Percentiles rank a stretch among this genome's conserved stretches.
Conservation (phyloP, 2,888 invertebrate genomes). For the Caenorhabditis sp. region DNA sequence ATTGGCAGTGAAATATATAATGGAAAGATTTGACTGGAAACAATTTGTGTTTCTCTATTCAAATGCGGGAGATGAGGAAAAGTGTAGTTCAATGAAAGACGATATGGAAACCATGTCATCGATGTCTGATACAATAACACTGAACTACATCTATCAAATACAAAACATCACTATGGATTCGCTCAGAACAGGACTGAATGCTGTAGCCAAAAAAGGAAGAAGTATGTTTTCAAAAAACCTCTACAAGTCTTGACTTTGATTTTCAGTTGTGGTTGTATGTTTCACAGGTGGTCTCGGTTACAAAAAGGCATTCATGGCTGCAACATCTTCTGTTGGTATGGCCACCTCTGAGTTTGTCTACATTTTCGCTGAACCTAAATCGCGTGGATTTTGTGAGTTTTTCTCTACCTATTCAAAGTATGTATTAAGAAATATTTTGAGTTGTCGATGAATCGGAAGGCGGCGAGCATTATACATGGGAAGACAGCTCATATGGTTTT, state of each 20-base stretch:
- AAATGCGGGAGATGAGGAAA: slow-evolving; percentile 33
- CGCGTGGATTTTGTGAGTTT: slow-evolving; percentile 30
- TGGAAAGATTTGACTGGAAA: slow-evolving; percentile 54
- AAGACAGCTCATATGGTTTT: neutral
- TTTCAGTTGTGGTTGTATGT: slow-evolving; percentile 34
- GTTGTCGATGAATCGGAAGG: slow-evolving; percentile 26
- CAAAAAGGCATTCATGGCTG: slow-evolving; percentile 36
- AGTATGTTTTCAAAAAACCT: slow-evolving; percentile 2
- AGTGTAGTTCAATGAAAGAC: slow-evolving; percentile 41
- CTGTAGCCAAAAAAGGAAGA: slow-evolving; percentile 20
- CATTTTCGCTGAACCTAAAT: slow-evolving; percentile 43
- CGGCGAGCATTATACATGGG: slow-evolving; percentile 25
- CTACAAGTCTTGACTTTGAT: neutral
- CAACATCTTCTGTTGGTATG: slow-evolving; percentile 29
- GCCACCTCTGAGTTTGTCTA: slow-evolving; percentile 47
- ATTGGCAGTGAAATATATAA: slow-evolving; percentile 29
- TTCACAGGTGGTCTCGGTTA: slow-evolving; percentile 28
- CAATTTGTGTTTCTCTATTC: slow-evolving; percentile 59
- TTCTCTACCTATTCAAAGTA: neutral
- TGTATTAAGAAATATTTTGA: slow-evolving; percentile 2
- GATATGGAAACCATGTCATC: slow-evolving; percentile 32
- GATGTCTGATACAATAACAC: neutral
- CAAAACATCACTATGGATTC: slow-evolving; percentile 1
- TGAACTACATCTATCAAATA: slow-evolving; percentile 24
- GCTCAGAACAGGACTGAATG: slow-evolving; percentile 12